A percentile compares a stretch with the other conserved stretches of the same genome.
phyloP scores from a whole-genome alignment of 2,888 invertebrate species.

The Aleiodes testaceus region DNA sequence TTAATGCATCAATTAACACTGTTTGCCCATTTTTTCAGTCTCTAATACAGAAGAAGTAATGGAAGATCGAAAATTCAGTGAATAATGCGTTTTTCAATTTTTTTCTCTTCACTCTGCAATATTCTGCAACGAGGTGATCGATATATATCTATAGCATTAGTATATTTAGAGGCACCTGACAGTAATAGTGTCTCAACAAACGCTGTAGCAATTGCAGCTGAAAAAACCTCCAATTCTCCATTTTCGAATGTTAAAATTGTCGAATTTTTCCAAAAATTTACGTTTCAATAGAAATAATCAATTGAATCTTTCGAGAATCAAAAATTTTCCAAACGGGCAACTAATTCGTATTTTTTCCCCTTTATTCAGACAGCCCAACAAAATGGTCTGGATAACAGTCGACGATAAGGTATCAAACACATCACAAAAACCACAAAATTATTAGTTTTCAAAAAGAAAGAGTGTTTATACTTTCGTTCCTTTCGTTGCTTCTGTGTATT shows the following conservation, averaged over 20 bases:
- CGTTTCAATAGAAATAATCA: background rate
- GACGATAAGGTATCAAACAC: conserved; percentile 68
- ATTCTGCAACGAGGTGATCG: background rate
- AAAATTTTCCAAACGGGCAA: conserved; percentile 41
- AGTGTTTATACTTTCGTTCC: conserved; percentile 30
- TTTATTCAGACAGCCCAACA: conserved; percentile 71
- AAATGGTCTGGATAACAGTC: conserved; percentile 71
- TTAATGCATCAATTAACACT: too few relatives aligned
- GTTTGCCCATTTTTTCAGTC: too few relatives aligned
- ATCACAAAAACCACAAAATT: conserved; percentile 31
- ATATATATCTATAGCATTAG: conserved; percentile 2
- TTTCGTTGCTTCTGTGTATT: conserved; percentile 15
- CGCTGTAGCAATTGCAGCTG: background rate
- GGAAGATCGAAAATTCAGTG: too few relatives aligned
- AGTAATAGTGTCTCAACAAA: background rate
- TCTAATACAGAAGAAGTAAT: too few relatives aligned
- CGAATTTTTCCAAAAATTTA: background rate
- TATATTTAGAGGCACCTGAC: conserved; percentile 22
- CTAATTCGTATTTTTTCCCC: conserved; percentile 66
- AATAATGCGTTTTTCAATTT: too few relatives aligned
- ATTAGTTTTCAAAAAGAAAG: conserved; percentile 10
- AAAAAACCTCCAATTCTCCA: background rate
- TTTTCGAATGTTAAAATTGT: conserved; percentile 16
- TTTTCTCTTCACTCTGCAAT: too few relatives aligned
- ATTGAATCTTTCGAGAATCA: conserved; percentile 31